Conservation (phyloP, 2,797 vertebrate genomes). For the Amniataba percoides region DNA sequence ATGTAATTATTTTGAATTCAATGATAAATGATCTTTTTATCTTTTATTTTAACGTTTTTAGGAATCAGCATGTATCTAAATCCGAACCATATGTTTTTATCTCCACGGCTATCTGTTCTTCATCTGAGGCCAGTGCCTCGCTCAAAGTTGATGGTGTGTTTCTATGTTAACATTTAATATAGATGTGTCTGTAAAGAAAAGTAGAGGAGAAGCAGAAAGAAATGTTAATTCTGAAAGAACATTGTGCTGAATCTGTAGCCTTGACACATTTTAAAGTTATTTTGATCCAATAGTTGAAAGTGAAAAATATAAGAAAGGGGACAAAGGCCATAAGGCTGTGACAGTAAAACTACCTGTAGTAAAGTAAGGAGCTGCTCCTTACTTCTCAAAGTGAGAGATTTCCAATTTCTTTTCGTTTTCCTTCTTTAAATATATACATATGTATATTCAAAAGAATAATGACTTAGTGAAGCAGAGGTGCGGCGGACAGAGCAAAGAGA, state of each 20-base stretch:
- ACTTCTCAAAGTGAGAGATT: constrained; percentile 8
- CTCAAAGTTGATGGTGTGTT: not conserved
- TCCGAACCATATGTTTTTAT: not conserved
- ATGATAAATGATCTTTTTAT: not conserved
- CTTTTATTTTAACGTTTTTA: too few relatives aligned
- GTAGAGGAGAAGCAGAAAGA: not conserved
- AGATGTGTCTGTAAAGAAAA: not conserved
- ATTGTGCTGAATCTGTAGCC: not conserved
- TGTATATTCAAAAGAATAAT: constrained; percentile 25
- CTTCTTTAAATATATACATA: constrained; percentile 5
- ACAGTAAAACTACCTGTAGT: constrained; percentile 24
- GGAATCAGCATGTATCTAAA: not conserved
- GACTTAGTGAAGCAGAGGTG: not conserved
- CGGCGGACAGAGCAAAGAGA: not conserved
- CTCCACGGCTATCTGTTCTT: not conserved
- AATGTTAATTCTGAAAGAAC: not conserved
- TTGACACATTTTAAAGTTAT: constrained; percentile 12
- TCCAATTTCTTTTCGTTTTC: not conserved
- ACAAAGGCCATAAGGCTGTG: constrained; percentile 7
- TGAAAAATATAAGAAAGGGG: constrained; percentile 11
- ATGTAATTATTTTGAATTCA: not conserved
- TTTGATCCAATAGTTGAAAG: constrained; percentile 20
- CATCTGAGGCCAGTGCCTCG: constrained; percentile 6
- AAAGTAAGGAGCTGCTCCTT: not conserved
- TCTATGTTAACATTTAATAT: not conserved